Evolutionary conservation across 2,113 vertebrate species (phyloP), one percentile per base, ranked within the genome.

Genomic region (Pholis gunnellus): DNA sequence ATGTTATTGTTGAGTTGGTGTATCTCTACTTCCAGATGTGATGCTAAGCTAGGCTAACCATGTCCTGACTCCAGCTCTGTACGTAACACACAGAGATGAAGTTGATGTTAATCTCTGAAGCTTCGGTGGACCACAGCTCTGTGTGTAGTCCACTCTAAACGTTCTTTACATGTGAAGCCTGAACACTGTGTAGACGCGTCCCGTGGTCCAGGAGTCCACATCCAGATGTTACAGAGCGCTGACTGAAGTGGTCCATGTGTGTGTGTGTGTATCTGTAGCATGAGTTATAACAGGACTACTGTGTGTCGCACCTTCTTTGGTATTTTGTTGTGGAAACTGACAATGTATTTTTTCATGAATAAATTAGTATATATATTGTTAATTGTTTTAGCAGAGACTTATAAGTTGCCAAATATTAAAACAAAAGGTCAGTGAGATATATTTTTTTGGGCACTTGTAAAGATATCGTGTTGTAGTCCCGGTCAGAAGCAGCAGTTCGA

Each of bases 331-430:
- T 88, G 82, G 66, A 84, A 87, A 89, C 42, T 61, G 46, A 85
- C 54, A 59, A 78, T 90, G 88, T 94, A 86, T 91, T 92, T 94
- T 93, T 93, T 79, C 82, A 91, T 88, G 67, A 75, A 89, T 90
- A 77, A 89, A 89, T 88, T 83, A 36, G 48, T 79, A 56, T 89
- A 59, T 89, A 83, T 85, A 82, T 85, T 84, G 65, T 66, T 70
- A 76, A 75, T 86, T 69, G 81, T 86, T 87, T 80, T 69, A 80
- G 64, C 76, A 72, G 44, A 87, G 14, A 71, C 52, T 48, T 74
- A 36, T 79, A 83, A 80, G 81, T 85, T 90, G 83, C 85, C 85
- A 90, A 91, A 84, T 82, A 66, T 81, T 6, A 57, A 57, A 59
- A 27, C 70, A 75, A 74, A 82, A 82, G 63, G 50, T 83, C 31